Conservation (phyloP, 1,140 invertebrate species). For the Drosophila ogumai region DNA sequence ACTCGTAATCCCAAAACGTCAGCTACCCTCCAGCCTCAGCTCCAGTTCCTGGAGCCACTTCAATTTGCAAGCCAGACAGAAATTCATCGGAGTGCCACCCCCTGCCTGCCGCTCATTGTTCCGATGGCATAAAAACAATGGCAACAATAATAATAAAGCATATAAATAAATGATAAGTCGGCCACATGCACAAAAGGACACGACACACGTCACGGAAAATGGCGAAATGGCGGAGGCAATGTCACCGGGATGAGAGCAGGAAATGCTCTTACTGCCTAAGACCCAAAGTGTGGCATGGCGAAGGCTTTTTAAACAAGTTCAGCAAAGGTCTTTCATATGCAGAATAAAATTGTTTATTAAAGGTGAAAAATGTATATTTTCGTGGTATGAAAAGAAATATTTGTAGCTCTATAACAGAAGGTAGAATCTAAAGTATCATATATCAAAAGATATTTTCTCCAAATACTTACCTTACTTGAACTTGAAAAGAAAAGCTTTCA, state of each 20-base stretch:
- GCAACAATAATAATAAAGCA: constrained; percentile 74
- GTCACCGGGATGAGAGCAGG: constrained; percentile 39
- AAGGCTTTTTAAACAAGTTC: neutral
- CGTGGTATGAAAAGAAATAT: no score
- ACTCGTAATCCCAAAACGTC: constrained; percentile 36
- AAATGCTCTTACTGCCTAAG: constrained; percentile 7
- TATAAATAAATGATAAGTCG: constrained; percentile 78
- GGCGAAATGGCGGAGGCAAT: constrained; percentile 39
- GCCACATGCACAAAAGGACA: constrained; percentile 56
- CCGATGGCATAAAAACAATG: constrained; percentile 38
- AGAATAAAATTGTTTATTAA: neutral
- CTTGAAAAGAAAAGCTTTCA: neutral
- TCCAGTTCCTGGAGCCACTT: constrained; percentile 35
- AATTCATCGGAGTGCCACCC: constrained; percentile 33
- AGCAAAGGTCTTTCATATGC: no score
- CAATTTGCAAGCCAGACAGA: constrained; percentile 52
- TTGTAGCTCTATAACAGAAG: neutral
- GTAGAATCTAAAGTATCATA: no score
- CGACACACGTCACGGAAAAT: constrained; percentile 24
- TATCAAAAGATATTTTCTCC: no score
- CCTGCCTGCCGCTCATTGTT: constrained; percentile 13
- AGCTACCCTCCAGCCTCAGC: neutral
- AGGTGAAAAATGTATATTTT: neutral
- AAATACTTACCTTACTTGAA: neutral
- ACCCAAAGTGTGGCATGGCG: neutral